Evolutionary conservation across 2,113 vertebrate genomes (phyloP), one percentile per base, ranked within the genome.

Genomic region (Colinus virginianus): DNA sequence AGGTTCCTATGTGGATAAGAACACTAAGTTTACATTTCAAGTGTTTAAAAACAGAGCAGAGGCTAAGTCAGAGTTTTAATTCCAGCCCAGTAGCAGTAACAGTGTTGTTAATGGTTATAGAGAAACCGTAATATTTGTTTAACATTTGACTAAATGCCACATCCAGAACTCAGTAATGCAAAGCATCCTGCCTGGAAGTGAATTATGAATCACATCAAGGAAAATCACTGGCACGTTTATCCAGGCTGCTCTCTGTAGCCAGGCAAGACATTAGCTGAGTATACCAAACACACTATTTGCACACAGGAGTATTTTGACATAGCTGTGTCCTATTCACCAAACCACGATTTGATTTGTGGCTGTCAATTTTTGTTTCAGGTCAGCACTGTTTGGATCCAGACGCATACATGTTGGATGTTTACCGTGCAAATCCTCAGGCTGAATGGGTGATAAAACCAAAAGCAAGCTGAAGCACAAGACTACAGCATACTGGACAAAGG

Each of bases 381-480:
- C 98, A 99, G 80, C 98, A 99, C 49, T 98, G 99, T 80, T 97
- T 99, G 95, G 99, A 99, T 83, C 98, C 98, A 0, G 98, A 99
- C 49, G 98, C 99, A 0, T 95, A 98, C 49, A 97, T 99, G 78
- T 93, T 99, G 90, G 99, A 99, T 38, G 98, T 99, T 53, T 99
- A 99, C 97, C 98, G 40, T 71, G 98, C 98, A 20, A 99, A 99
- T 91, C 99, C 99, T 92, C 97, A 98, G 71, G 99, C 99, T 95
- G 98, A 99, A 86, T 99, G 99, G 99, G 97, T 99, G 89, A 98
- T 99, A 92, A 99, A 99, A 93, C 98, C 98, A 63, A 97, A 98
- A 76, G 88, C 95, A 74, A 97, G 94, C 93, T 98, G 97, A 98
- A 94, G 88, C 63, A 64, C 78, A 82, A 84, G 95, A 89, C 93